Evolutionary conservation across 2,797 vertebrate genomes (phyloP).

Genomic region (Emydoidea blandingii): DNA sequence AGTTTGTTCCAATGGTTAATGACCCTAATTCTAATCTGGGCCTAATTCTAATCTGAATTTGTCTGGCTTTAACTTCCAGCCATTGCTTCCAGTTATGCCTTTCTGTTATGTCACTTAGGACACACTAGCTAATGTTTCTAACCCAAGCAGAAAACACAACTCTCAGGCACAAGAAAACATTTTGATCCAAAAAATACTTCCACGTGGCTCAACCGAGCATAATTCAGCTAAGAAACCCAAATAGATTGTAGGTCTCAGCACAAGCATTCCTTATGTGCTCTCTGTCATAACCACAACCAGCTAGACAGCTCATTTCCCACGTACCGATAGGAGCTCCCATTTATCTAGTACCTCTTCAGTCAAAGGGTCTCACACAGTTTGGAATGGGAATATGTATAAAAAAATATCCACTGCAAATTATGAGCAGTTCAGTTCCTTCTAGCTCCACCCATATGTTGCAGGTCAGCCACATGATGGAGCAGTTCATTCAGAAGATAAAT

Average conservation of each 20-base stretch:
- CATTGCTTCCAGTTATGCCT: too few relatives aligned
- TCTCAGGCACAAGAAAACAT: constrained; percentile 30
- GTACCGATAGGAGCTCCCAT: background rate
- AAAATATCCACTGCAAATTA: too few relatives aligned
- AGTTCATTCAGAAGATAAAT: constrained; percentile 12
- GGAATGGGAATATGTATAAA: background rate
- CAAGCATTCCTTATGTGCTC: too few relatives aligned
- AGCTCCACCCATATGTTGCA: too few relatives aligned
- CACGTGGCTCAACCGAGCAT: background rate
- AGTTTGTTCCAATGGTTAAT: too few relatives aligned
- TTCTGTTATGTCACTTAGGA: constrained; percentile 37
- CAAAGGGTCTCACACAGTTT: background rate
- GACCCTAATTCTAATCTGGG: too few relatives aligned
- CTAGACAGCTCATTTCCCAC: background rate
- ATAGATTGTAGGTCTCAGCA: too few relatives aligned
- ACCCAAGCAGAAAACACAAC: constrained; percentile 50
- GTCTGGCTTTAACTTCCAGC: too few relatives aligned
- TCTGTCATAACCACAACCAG: too few relatives aligned
- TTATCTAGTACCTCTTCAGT: background rate
- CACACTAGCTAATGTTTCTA: background rate
- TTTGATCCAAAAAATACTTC: constrained; percentile 28
- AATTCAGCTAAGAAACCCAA: background rate
- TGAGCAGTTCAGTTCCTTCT: too few relatives aligned
- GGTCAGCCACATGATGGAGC: too few relatives aligned
- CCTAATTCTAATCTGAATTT: too few relatives aligned